phyloP scores from a whole-genome alignment of 2,888 invertebrate genomes.

The Ectemnius continuus region DNA sequence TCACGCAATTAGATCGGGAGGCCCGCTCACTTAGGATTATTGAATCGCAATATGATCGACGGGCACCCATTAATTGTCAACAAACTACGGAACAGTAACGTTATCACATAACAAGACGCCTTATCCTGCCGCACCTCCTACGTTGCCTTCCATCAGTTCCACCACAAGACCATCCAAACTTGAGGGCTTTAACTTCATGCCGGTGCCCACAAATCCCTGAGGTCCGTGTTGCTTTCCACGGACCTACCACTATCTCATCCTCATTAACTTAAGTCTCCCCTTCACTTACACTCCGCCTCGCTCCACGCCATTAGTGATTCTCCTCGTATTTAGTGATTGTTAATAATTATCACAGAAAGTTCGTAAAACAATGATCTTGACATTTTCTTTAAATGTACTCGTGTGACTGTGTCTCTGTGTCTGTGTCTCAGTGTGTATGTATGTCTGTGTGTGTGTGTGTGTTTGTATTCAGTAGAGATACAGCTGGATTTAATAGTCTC shows the following conservation, averaged over 20 bases:
- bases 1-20: conserved; percentile 3
- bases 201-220: background rate
- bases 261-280: conserved; percentile 12
- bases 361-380: conserved; percentile 76
- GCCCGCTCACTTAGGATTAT: no score
- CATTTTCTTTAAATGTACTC: conserved; percentile 44
- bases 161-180: conserved; percentile 18
- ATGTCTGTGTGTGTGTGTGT: conserved; percentile 3
- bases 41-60: conserved; percentile 45
- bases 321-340: conserved; percentile 75
- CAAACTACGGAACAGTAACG: conserved; percentile 68
- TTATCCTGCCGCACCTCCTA: conserved; percentile 8
- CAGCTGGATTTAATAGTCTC: no score
- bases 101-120: conserved; percentile 67
- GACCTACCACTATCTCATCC: background rate
- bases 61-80: conserved; percentile 60
- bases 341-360: conserved; percentile 79
- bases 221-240: background rate
- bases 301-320: conserved; percentile 48
- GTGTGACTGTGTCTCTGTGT: conserved; percentile 11
- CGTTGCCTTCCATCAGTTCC: conserved; percentile 5
- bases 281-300: conserved; percentile 29
- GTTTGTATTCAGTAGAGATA: background rate
- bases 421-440: conserved; percentile 13
- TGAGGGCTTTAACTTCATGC: conserved; percentile 8